A percentile compares a stretch with the other conserved stretches of the same genome.
phyloP scores from a whole-genome alignment of 2,888 invertebrate species.

The Electrophaes corylata region DNA sequence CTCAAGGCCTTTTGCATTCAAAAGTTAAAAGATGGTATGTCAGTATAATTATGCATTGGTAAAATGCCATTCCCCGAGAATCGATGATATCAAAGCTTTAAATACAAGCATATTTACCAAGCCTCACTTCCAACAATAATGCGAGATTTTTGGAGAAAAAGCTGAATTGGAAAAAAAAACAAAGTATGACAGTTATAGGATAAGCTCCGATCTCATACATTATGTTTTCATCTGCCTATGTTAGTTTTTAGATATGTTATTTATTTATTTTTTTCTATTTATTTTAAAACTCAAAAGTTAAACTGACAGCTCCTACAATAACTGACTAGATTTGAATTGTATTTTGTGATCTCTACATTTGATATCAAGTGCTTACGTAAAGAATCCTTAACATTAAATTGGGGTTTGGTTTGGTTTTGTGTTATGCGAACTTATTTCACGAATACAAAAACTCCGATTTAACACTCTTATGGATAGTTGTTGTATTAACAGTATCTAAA shows the following conservation, averaged over 20 bases:
- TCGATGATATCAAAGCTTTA: no score
- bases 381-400: no score
- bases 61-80: no score
- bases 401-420: no score
- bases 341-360: background rate
- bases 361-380: background rate
- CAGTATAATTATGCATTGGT: no score
- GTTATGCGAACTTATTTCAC: no score
- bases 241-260: background rate
- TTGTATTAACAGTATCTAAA: no score
- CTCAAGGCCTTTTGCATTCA: no score
- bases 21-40: no score
- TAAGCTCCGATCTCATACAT: conserved; percentile 15
- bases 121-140: background rate
- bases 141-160: background rate
- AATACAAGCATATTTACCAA: background rate
- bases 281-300: background rate
- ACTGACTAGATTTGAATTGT: background rate
- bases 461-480: no score
- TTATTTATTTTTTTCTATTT: background rate
- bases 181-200: background rate
- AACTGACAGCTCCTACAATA: background rate
- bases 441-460: no score
- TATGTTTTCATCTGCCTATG: conserved; percentile 16
- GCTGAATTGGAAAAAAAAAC: background rate